phyloP scores from a whole-genome alignment of 2,113 vertebrate species.

The Trachemys scripta region DNA sequence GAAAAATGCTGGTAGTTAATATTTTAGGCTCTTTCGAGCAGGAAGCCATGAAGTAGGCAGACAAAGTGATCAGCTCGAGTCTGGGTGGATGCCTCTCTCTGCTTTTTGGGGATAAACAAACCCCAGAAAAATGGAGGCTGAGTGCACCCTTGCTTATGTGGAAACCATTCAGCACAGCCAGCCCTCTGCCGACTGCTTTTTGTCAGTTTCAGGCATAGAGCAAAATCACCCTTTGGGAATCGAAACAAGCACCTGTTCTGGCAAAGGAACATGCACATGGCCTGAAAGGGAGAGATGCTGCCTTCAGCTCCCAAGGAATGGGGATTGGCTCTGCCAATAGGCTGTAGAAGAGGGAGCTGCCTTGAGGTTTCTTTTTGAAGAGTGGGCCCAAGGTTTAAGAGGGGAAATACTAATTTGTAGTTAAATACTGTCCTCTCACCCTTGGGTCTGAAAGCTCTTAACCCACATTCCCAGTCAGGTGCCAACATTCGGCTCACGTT shows the following conservation, averaged over 20 bases:
- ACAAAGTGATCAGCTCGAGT: background rate
- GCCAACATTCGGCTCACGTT: background rate
- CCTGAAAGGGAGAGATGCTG: background rate
- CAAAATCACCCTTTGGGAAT: background rate
- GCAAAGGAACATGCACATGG: background rate
- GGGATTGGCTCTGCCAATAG: background rate
- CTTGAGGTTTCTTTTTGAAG: background rate
- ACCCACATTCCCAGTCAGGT: background rate
- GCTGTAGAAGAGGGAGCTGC: background rate
- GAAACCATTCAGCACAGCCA: background rate
- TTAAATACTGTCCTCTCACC: background rate
- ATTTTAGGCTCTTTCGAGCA: conserved; percentile 31
- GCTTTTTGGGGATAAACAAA: background rate
- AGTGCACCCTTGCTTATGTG: background rate
- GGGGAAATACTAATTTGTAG: background rate
- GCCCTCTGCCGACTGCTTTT: background rate
- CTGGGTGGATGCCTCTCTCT: background rate
- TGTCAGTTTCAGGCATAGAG: background rate
- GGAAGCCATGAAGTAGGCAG: conserved; percentile 10
- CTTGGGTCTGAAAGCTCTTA: background rate
- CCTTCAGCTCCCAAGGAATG: background rate
- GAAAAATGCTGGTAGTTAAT: conserved; percentile 1
- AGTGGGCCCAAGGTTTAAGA: background rate
- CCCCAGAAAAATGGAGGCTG: background rate
- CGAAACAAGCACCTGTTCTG: background rate